A percentile compares a stretch with the other conserved stretches of the same genome.
These are phyloP conservation scores for Plutomurus gul DNA, from an alignment of 1,140 invertebrate genomes.

Conservation along the genomic window DNA sequence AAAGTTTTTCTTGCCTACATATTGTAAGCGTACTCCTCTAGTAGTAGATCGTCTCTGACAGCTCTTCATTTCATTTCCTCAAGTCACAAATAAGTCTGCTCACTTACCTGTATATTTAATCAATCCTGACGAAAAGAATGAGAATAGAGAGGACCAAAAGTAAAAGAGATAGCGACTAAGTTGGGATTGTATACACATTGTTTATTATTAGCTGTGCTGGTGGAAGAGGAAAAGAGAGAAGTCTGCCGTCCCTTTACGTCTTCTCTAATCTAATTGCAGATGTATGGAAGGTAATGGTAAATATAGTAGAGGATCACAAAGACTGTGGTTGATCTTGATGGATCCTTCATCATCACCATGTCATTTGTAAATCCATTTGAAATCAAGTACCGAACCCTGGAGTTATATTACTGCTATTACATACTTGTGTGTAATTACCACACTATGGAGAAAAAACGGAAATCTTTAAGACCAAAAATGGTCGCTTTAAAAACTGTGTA, in stretches of 20 bases:
- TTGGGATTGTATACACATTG: neutral
- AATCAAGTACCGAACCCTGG: slow-evolving; percentile 25
- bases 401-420: slow-evolving; percentile 2
- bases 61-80: slow-evolving; percentile 34
- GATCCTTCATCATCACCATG: slow-evolving; percentile 24
- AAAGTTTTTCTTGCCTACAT: too few species aligned
- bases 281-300: neutral
- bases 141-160: neutral
- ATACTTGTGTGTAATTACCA: neutral
- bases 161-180: neutral
- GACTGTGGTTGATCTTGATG: neutral
- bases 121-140: slow-evolving; percentile 20
- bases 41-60: slow-evolving; percentile 7
- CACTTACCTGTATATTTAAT: slow-evolving; percentile 32
- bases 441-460: neutral
- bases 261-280: neutral
- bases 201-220: slow-evolving; percentile 33
- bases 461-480: neutral
- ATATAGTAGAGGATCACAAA: neutral
- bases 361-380: slow-evolving; percentile 22
- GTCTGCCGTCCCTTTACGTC: neutral
- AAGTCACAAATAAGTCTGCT: neutral
- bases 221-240: neutral
- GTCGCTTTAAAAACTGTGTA: neutral
- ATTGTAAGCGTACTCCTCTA: too few species aligned